Conservation (phyloP, 2,888 invertebrate species). For the Smittia sp. region DNA sequence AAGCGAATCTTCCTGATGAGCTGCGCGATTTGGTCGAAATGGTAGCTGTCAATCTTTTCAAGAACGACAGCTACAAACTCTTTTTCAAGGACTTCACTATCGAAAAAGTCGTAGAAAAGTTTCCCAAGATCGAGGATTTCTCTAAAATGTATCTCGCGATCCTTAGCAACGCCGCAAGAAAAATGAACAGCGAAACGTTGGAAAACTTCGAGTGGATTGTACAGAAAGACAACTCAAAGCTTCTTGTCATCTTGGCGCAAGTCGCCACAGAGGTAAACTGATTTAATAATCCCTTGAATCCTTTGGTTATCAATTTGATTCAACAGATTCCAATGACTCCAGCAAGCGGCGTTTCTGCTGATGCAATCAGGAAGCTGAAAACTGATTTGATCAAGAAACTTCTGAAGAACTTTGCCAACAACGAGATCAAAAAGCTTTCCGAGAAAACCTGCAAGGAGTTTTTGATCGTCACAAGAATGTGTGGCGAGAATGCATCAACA, state of each 20-base stretch:
- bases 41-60: neutral
- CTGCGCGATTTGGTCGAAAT: neutral
- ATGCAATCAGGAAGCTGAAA: conserved; percentile 5
- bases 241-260: neutral
- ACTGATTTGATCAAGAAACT: neutral
- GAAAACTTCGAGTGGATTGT: conserved; percentile 16
- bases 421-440: neutral
- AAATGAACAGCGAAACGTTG: neutral
- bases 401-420: neutral
- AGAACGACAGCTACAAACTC: conserved; percentile 19
- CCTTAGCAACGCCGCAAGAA: neutral
- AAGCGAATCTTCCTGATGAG: neutral
- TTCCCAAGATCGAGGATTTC: neutral
- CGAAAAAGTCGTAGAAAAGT: neutral
- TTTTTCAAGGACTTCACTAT: conserved; percentile 31
- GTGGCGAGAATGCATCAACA: conserved; percentile 5
- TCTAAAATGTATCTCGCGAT: neutral
- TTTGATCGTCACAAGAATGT: neutral
- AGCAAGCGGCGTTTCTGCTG: neutral
- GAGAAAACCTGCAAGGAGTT: neutral
- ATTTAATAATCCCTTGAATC: neutral
- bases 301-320: too few relatives aligned
- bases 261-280: neutral
- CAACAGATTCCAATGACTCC: neutral
- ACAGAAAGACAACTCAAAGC: neutral